Evolutionary conservation across 2,113 vertebrate species (phyloP).

Genomic region (Epinephelus cyanopodus): DNA sequence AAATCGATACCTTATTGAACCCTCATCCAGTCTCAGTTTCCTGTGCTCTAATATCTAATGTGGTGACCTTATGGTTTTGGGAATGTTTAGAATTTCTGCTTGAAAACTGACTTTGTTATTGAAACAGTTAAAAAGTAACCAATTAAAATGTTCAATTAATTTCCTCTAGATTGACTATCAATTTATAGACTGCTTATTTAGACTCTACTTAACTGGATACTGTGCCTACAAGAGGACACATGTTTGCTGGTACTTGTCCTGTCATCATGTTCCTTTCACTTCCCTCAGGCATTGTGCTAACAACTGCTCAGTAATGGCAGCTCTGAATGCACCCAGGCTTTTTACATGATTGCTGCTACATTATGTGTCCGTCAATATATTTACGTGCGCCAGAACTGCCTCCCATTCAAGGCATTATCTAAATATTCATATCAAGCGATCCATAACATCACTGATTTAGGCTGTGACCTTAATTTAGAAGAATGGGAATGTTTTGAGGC

Average conservation of each 20-base stretch:
- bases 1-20: background rate
- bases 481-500: constrained; percentile 39
- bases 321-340: constrained; percentile 14
- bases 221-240: background rate
- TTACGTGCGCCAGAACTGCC: background rate
- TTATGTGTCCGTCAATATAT: constrained; percentile 23
- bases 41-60: background rate
- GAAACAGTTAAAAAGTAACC: too few species aligned
- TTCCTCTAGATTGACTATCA: too few species aligned
- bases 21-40: background rate
- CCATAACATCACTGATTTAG: constrained; percentile 40
- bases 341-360: constrained; percentile 28
- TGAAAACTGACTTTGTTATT: too few species aligned
- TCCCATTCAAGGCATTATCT: constrained; percentile 3
- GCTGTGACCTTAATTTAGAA: constrained; percentile 50
- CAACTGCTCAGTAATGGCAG: constrained; percentile 15
- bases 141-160: too few species aligned
- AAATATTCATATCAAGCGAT: constrained; percentile 42
- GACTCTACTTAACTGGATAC: background rate
- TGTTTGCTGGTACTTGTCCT: background rate
- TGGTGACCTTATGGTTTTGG: too few species aligned
- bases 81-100: background rate
- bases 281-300: constrained; percentile 5
- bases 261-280: background rate
- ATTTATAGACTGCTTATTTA: background rate